Conservation (phyloP, 2,797 vertebrate species). For the Momotus momota region DNA sequence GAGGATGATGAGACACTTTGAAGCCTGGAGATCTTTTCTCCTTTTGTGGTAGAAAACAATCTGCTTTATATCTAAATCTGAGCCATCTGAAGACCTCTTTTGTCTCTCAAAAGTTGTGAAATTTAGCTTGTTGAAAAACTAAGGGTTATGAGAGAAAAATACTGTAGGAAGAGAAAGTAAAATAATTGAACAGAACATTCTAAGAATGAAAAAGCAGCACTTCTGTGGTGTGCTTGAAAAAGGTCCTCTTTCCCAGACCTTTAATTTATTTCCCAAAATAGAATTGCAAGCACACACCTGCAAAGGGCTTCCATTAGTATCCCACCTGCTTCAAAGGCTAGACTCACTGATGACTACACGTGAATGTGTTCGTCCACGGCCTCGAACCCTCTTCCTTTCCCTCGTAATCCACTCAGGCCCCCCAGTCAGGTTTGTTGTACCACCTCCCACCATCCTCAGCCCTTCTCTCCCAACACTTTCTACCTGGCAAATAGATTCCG, state of each 20-base stretch:
- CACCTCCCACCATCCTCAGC: background rate
- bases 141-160: background rate
- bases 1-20: background rate
- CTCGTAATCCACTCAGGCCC: background rate
- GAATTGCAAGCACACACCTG: background rate
- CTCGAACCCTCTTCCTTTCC: background rate
- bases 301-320: background rate
- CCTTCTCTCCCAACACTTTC: background rate
- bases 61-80: background rate
- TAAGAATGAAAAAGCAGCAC: background rate
- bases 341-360: background rate
- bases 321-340: background rate
- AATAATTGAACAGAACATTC: background rate
- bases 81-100: background rate
- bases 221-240: background rate
- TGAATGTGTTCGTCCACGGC: background rate
- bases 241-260: background rate
- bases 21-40: background rate
- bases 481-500: background rate
- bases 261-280: background rate
- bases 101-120: background rate
- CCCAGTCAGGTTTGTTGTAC: background rate
- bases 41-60: background rate
- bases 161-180: background rate
- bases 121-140: background rate